phyloP scores from a whole-genome alignment of 2,113 vertebrate genomes.

The Herpetotheres cachinnans region DNA sequence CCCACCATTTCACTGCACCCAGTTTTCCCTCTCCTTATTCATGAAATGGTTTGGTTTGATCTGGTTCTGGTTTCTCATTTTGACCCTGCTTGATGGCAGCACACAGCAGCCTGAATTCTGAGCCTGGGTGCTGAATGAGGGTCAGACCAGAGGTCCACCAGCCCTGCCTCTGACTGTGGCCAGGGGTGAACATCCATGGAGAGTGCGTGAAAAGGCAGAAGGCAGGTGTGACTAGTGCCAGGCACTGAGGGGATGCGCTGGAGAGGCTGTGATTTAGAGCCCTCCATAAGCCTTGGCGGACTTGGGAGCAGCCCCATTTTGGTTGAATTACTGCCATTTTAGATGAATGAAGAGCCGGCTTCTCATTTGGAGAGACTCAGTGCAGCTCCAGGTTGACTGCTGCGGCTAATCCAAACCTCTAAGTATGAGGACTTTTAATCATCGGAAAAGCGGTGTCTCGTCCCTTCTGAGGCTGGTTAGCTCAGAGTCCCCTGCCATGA shows the following conservation, averaged over 20 bases:
- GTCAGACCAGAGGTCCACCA: neutral
- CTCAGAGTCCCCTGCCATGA: neutral
- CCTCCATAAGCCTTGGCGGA: neutral
- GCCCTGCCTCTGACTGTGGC: neutral
- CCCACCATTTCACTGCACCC: neutral
- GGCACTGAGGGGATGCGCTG: neutral
- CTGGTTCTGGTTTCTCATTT: neutral
- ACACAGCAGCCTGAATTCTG: neutral
- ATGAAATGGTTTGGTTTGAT: neutral
- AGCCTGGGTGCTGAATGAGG: neutral
- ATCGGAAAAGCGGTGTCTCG: rapidly evolving
- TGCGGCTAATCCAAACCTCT: neutral
- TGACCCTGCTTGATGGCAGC: neutral
- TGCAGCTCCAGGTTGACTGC: neutral
- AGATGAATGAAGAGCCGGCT: neutral
- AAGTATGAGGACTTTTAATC: neutral
- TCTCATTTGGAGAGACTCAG: neutral
- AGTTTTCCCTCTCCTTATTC: neutral
- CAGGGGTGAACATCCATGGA: neutral
- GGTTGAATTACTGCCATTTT: neutral
- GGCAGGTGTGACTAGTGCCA: neutral
- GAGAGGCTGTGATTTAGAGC: neutral
- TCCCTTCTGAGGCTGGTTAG: neutral
- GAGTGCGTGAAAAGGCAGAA: neutral
- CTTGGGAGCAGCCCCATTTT: neutral